Evolutionary conservation across 2,797 vertebrate species (phyloP).

Genomic region (Smutsia gigantea): DNA sequence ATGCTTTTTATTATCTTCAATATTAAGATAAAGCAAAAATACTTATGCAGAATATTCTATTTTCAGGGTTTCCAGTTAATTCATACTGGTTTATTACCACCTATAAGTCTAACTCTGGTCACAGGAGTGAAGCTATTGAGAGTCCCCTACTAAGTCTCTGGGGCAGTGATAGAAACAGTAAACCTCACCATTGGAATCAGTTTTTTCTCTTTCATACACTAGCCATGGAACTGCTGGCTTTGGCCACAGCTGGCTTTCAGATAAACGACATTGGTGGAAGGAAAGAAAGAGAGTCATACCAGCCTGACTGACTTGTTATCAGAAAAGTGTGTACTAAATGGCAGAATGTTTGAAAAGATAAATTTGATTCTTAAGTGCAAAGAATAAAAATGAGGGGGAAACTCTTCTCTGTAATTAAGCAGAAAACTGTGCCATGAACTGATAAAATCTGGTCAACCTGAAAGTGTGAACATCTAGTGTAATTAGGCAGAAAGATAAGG

Average conservation of each 20-base stretch:
- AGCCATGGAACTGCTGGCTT: not conserved
- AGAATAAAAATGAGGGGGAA: constrained; percentile 42
- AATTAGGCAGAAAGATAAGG: constrained; percentile 59
- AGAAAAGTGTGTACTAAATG: constrained; percentile 15
- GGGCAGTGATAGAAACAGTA: not conserved
- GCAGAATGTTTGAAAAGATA: constrained; percentile 46
- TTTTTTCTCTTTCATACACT: not conserved
- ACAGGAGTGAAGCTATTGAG: not conserved
- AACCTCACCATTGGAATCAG: not conserved
- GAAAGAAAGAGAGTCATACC: not conserved
- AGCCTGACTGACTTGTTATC: not conserved
- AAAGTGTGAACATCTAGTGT: constrained; percentile 62
- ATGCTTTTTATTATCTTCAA: not conserved
- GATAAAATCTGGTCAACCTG: constrained; percentile 63
- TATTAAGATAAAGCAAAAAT: not conserved
- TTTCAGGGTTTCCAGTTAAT: not conserved
- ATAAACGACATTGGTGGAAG: not conserved
- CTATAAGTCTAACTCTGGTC: not conserved
- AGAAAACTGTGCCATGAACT: constrained; percentile 34
- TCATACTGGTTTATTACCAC: not conserved
- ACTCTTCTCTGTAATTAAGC: constrained; percentile 60
- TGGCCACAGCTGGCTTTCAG: not conserved
- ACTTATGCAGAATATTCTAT: not conserved
- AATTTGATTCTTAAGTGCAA: constrained; percentile 12
- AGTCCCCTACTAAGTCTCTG: not conserved